Evolutionary conservation across 2,888 invertebrate species (phyloP).

Genomic region (Agrotis puta): DNA sequence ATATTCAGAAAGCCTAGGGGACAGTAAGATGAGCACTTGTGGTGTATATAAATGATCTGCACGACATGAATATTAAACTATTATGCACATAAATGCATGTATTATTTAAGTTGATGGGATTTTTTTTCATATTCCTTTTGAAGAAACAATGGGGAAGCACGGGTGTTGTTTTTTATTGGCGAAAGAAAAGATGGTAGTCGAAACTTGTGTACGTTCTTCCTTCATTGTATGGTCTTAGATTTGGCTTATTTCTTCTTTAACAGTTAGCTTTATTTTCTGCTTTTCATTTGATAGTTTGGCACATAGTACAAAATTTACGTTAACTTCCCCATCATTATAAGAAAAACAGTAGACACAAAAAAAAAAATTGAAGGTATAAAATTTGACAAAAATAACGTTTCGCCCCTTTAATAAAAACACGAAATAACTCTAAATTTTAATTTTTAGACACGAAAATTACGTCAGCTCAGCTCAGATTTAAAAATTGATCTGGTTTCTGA

Average conservation of each 20-base stretch:
- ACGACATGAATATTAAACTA: slow-evolving; percentile 61
- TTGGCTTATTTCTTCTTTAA: background rate
- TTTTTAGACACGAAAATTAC: no score
- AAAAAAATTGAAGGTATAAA: background rate
- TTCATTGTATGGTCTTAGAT: background rate
- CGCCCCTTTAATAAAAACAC: no score
- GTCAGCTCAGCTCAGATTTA: no score
- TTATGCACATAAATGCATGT: slow-evolving; percentile 59
- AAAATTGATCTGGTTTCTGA: no score
- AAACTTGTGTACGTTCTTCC: background rate
- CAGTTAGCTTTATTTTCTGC: no score
- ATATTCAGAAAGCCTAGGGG: slow-evolving; percentile 68
- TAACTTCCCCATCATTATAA: slow-evolving; percentile 8
- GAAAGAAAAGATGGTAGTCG: background rate
- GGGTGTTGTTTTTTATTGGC: background rate
- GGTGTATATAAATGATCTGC: slow-evolving; percentile 65
- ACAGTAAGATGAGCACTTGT: slow-evolving; percentile 74
- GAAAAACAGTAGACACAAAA: background rate
- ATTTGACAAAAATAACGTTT: background rate
- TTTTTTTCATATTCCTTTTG: slow-evolving; percentile 12
- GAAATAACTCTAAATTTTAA: no score
- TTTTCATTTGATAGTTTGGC: no score
- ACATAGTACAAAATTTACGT: background rate
- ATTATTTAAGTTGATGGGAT: slow-evolving; percentile 40
- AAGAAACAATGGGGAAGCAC: slow-evolving; percentile 25